Evolutionary conservation across 2,797 vertebrate genomes (phyloP), one percentile per base, ranked within the genome.

Genomic region (Prionace glauca): DNA sequence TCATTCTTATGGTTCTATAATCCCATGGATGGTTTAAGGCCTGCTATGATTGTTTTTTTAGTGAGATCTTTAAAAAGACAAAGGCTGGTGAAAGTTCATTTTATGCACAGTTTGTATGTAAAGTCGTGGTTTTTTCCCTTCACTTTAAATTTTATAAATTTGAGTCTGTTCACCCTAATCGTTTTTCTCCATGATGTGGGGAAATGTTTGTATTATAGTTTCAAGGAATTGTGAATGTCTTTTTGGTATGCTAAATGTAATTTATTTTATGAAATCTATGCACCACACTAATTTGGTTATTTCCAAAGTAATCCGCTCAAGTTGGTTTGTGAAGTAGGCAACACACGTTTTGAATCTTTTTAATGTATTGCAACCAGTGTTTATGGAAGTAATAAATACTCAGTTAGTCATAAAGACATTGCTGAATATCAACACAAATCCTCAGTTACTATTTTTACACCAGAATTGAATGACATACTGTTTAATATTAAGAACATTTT

Each of bases 181-280:
- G 1, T 90, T 90, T 65, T 91, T 36, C 62, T n/a, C 24, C 81
- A 87, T 10, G 56, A 77, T 77, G 3, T n/a, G 32, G 74, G 11
- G 14, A 95, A 60, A n/a, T 74, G 41, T 22, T 74, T 94, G 41
- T 72, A 74, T 41, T 50, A 72, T 71, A 72, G 50, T 18, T 95
- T 56, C 36, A 56, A 50, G 22, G 24, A 56, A 7, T 95, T 32
- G 16, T 69, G 36, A 41, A 50, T 95, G 41, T 77, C 93, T 74
- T 94, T 94, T 45, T 77, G 45, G 67, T 95, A 36, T 95, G 45
- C 50, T 60, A 69, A 95, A 22, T 95, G 50, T 45, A 95, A 74
- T 95, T 94, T 50, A 74, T 56, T n/a, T 62, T 32, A 29, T 95
- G 93, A 77, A 95, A 60, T 14, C n/a, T 56, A 56, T 72, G 74